A percentile compares a stretch with the other conserved stretches of the same genome.
Conservation (phyloP, 23 tunicate species). For the Halocynthia aurantium region DNA sequence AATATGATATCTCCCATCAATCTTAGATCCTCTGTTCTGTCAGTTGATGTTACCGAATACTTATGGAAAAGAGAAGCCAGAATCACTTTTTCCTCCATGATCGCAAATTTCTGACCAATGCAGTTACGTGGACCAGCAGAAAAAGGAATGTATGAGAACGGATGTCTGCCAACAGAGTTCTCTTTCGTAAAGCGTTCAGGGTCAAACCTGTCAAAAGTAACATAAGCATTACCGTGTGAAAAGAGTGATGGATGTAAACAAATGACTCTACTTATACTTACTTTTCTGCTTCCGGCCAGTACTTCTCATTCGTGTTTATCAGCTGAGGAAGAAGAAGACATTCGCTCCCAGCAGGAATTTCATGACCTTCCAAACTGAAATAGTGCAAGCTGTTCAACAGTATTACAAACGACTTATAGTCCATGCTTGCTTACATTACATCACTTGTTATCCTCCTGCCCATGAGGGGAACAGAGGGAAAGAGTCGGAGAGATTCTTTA, state of each 20-base stretch:
- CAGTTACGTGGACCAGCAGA: slow-evolving; percentile 62
- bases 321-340: background rate
- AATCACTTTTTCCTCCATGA: slow-evolving; percentile 46
- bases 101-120: slow-evolving; percentile 72
- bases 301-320: slow-evolving; percentile 19
- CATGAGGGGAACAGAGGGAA: slow-evolving; percentile 37
- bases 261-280: slow-evolving; percentile 1
- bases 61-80: slow-evolving; percentile 31
- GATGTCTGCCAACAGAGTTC: slow-evolving; percentile 28
- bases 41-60: slow-evolving; percentile 12
- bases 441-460: slow-evolving; percentile 22
- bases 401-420: background rate
- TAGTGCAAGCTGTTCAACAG: background rate
- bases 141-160: slow-evolving; percentile 43
- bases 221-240: background rate
- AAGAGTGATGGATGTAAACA: background rate
- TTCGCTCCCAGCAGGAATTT: slow-evolving; percentile 26
- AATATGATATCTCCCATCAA: slow-evolving; percentile 20
- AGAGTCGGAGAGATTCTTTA: slow-evolving; percentile 48
- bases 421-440: slow-evolving; percentile 4
- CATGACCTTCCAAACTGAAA: slow-evolving; percentile 24
- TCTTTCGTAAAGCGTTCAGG: slow-evolving; percentile 42
- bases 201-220: slow-evolving; percentile 16
- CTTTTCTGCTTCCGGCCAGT: slow-evolving; percentile 32
- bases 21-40: slow-evolving; percentile 17